phyloP scores from a whole-genome alignment of 2,113 vertebrate genomes.

The Sapajus apella region DNA sequence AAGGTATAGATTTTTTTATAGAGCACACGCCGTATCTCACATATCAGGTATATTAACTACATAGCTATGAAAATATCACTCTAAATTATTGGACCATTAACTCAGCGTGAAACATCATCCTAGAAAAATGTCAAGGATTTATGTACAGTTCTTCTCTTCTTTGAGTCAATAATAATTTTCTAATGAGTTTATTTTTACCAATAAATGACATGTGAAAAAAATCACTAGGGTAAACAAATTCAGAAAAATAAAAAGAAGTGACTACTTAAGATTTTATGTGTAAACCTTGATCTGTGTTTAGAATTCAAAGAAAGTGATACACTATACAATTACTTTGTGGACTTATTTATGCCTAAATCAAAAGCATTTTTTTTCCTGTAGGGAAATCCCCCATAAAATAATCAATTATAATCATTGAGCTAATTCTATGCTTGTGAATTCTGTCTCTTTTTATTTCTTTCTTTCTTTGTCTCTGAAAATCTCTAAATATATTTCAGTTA shows the following conservation, averaged over 20 bases:
- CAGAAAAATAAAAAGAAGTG: background rate
- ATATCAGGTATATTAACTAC: constrained; percentile 26
- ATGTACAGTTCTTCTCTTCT: background rate
- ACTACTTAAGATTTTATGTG: background rate
- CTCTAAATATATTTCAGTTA: background rate
- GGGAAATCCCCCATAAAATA: background rate
- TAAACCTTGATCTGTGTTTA: background rate
- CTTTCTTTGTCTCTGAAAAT: background rate
- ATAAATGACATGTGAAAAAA: background rate
- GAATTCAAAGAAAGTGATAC: background rate
- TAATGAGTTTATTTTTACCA: constrained; percentile 46
- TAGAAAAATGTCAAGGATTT: background rate
- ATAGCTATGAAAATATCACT: constrained; percentile 14
- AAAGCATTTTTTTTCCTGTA: background rate
- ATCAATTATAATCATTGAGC: background rate
- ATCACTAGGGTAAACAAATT: background rate
- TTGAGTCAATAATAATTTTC: constrained; percentile 21
- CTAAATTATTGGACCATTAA: constrained; percentile 40
- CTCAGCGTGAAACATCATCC: constrained; percentile 36
- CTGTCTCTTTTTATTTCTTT: background rate
- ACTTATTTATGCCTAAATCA: background rate
- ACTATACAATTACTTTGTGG: background rate
- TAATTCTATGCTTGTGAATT: background rate
- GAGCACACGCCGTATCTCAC: background rate
- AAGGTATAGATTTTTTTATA: constrained; percentile 7